Evolutionary conservation across 1,140 invertebrate genomes (phyloP).

Genomic region (Ylistrum balloti): DNA sequence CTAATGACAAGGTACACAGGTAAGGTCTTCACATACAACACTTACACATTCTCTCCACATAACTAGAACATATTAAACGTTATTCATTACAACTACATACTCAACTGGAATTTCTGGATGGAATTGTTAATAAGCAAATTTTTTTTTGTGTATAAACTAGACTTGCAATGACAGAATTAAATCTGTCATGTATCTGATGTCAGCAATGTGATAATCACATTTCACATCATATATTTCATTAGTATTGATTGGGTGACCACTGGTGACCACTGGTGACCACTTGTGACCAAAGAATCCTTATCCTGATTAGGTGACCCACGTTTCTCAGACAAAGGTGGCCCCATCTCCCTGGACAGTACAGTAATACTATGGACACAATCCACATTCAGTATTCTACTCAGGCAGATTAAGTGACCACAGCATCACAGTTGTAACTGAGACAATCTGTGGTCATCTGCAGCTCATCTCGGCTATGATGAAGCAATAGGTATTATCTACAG

Average conservation of each 20-base stretch:
- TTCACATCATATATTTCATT: background rate
- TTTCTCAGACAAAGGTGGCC: background rate
- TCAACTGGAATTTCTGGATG: too few relatives aligned
- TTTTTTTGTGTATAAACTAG: background rate
- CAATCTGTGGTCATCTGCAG: background rate
- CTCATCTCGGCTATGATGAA: background rate
- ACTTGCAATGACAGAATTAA: background rate
- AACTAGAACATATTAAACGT: too few relatives aligned
- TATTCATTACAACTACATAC: too few relatives aligned
- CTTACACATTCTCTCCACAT: too few relatives aligned
- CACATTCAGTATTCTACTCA: background rate
- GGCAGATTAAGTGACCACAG: background rate
- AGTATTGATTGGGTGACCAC: background rate
- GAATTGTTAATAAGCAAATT: too few relatives aligned
- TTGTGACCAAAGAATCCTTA: background rate
- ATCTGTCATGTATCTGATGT: background rate
- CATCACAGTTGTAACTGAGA: background rate
- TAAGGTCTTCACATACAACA: background rate
- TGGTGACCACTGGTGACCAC: background rate
- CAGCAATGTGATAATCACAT: background rate
- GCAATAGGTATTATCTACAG: background rate
- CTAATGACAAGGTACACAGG: background rate
- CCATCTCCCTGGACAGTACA: background rate
- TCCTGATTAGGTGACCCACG: background rate
- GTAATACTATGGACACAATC: background rate